Evolutionary conservation across 2,797 vertebrate genomes (phyloP).

Genomic region (Todus mexicanus): DNA sequence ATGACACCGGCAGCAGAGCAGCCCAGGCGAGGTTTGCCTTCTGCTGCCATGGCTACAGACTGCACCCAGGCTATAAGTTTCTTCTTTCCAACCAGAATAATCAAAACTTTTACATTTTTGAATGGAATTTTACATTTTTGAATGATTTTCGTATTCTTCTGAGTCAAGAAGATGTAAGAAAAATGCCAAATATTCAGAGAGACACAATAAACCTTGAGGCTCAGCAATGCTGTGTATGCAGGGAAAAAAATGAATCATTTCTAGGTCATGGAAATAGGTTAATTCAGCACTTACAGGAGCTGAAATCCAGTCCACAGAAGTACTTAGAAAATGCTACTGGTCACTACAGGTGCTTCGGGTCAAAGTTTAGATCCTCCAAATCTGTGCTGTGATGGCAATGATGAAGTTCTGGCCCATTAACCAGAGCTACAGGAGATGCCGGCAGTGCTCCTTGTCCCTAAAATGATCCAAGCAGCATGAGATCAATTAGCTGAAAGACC

Average conservation of each 20-base stretch:
- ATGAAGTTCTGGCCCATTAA: neutral
- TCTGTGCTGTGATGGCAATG: neutral
- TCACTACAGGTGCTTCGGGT: neutral
- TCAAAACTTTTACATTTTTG: neutral
- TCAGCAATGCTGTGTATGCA: neutral
- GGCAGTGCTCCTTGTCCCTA: neutral
- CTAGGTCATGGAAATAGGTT: neutral
- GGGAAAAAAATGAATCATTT: neutral
- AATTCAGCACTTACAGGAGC: neutral
- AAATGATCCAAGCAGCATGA: neutral
- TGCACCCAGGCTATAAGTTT: accelerated
- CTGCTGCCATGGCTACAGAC: neutral
- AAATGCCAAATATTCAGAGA: neutral
- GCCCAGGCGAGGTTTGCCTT: neutral
- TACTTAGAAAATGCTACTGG: neutral
- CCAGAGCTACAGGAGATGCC: neutral
- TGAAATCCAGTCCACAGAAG: neutral
- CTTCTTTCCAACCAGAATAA: neutral
- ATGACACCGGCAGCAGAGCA: neutral
- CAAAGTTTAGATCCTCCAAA: neutral
- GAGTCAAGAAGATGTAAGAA: neutral
- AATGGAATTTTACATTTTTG: neutral
- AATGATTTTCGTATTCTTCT: neutral
- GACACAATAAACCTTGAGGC: neutral
- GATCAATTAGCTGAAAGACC: neutral